phyloP scores from a whole-genome alignment of 2,113 vertebrate genomes.

The Echinops telfairi region DNA sequence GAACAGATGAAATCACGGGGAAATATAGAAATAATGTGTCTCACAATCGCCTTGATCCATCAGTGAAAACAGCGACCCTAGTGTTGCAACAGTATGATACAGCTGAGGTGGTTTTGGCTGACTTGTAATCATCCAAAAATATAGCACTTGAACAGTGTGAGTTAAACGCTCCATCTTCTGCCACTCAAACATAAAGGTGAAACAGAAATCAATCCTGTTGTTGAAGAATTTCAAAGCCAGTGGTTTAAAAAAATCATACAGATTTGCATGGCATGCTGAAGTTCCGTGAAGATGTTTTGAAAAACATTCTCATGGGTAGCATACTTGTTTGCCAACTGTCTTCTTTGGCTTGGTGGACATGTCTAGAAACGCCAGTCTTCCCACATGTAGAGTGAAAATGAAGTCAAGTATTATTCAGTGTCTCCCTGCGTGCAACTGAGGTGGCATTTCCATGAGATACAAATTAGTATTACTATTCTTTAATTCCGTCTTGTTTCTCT shows the following conservation, averaged over 20 bases:
- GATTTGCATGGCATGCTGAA: not conserved
- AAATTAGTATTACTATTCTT: constrained; percentile 20
- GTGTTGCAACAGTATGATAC: constrained; percentile 17
- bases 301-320: constrained; percentile 25
- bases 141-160: not conserved
- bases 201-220: constrained; percentile 44
- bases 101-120: not conserved
- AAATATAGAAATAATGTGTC: constrained; percentile 13
- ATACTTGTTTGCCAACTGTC: not conserved
- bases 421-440: constrained; percentile 13
- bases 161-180: constrained; percentile 12
- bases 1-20: not conserved
- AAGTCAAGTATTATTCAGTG: not conserved
- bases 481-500: not conserved
- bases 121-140: constrained; percentile 29
- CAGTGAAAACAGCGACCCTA: not conserved
- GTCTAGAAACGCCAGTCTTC: constrained; percentile 1
- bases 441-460: constrained; percentile 8
- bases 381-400: constrained; percentile 51
- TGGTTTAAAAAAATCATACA: constrained; percentile 31
- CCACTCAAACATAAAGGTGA: constrained; percentile 4
- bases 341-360: constrained; percentile 4
- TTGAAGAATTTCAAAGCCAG: constrained; percentile 59
- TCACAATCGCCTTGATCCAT: not conserved
- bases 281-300: constrained; percentile 16